Base-by-base conservation (phyloP, 1,140 invertebrate species). In the Drosophila quadrilineata region DNA sequence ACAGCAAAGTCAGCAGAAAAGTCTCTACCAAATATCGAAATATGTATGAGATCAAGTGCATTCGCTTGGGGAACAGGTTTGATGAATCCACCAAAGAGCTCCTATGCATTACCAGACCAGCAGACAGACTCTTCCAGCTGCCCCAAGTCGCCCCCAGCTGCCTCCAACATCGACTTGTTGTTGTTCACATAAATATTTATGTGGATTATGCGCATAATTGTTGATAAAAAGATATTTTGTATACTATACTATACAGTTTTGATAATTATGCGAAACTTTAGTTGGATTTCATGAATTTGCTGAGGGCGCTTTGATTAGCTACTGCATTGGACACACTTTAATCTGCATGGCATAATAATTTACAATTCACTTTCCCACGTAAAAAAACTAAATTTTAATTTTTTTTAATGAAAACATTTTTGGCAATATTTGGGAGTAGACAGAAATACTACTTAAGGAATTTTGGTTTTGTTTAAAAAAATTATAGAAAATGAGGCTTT, bases 191-290 rank as follows among this genome's bases (percentile, higher is more conserved):
- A 69, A 84, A 71, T 80, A 71, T 63, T 63, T 57, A 58, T 60
- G 65, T 60, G 50, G 69, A 29, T 60, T 52, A 66, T 76, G 77
- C 73, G 64, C 73, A 84, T 84, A 80, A 84, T 75, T 82, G 67
- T 76, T 56, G 72, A 24, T 45, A 36, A 80, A 68, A 28, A 21
- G 28, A 22, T 8, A 22, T n/a, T n/a, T n/a, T n/a, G n/a, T n/a
- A n/a, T n/a, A 24, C 9, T 43, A 4, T 6, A 17, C 21, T 12
- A n/a, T 59, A 21, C 4, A 31, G 31, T 17, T 21, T 31, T 31
- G n/a, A 26, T 33, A 24, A 60, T 60, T 67, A 67, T 53, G 67
- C 52, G 14, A 29, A 66, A 71, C 62, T 60, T 53, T 17, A 52
- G 49, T 56, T 48, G 70, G 35, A 66, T 52, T 59, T 73, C n/a